Evolutionary conservation across 2,113 vertebrate species (phyloP), one percentile per base, ranked within the genome.

Genomic region (Azemiops feae): DNA sequence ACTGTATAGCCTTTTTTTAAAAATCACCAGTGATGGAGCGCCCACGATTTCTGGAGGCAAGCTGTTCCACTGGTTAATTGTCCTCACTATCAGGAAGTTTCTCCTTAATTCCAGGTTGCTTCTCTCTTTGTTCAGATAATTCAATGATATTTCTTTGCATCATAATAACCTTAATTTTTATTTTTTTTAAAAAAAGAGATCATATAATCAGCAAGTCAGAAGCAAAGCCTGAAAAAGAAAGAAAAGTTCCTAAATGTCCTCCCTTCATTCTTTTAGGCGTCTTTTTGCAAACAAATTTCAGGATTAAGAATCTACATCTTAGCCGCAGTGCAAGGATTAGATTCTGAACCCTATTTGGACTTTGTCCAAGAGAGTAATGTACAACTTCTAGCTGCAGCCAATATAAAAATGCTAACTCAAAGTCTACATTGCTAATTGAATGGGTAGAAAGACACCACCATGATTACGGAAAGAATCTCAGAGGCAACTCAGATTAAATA

Each of bases 391-490:
- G 45, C 87, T 97, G 90, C 25, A 94, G 47, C 12, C 74, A 8
- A 34, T 95, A 92, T 95, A 92, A 95, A 96, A 89, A 95, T 96
- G 87, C 39, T 96, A 95, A 95, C 87, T 94, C 89, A 93, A 52
- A 94, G 20, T 94, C 57, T 93, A 94, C 91, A 93, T 95, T 93
- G 94, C 89, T 94, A 95, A 94, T 93, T 95, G 94, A 93, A 52
- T 85, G 94, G 47, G 88, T 55, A 93, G 50, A 92, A 93, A 95
- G 93, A 91, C 85, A n/a, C 30, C 87, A 94, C 57, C 85, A 94
- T n/a, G 92, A 64, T 89, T 95, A 94, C 3, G 64, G 18, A 0
- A 89, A 91, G 16, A 85, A n/a, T 92, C 89, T 95, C 92, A 69
- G 55, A 0, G n/a, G 69, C 86, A 47, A 94, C 93, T 95, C 88